Percentiles rank a stretch among this genome's conserved stretches.
Evolutionary conservation across 92 coral and sea anemone genomes (phyloP).

Genomic region (Epizoanthus rinbou): DNA sequence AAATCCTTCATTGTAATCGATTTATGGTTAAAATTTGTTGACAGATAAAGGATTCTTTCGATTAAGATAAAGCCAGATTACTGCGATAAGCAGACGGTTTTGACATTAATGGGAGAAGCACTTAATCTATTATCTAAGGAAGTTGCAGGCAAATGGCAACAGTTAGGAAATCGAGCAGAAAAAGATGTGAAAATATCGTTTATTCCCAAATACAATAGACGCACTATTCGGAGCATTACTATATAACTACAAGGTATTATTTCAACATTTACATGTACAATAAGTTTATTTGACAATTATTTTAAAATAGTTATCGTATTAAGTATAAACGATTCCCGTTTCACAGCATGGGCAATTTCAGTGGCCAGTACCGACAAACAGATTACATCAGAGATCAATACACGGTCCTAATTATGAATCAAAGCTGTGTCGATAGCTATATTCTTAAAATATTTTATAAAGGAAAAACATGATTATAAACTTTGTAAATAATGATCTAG

Average conservation of each 20-base stretch:
- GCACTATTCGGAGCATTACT: background rate
- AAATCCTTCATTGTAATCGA: constrained; percentile 24
- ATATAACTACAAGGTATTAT: background rate
- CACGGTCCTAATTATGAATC: no score
- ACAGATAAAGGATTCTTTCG: constrained; percentile 32
- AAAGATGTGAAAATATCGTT: background rate
- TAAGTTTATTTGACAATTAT: background rate
- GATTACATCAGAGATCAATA: no score
- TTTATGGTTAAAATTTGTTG: constrained; percentile 42
- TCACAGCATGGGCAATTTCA: constrained; percentile 15
- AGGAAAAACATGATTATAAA: no score
- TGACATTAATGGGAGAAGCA: constrained; percentile 19
- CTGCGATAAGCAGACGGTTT: constrained; percentile 34
- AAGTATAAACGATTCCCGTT: background rate
- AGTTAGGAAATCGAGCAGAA: background rate
- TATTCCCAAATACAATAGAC: background rate
- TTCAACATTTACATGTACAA: no score
- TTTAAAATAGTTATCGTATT: background rate
- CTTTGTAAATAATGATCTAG: no score
- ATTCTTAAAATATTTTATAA: no score
- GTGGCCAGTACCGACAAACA: background rate
- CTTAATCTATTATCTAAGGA: no score
- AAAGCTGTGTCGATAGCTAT: no score
- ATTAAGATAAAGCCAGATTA: constrained; percentile 42
- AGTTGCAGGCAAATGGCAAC: no score